phyloP scores from a whole-genome alignment of 2,113 vertebrate genomes.

The Lamprologus sp. region DNA sequence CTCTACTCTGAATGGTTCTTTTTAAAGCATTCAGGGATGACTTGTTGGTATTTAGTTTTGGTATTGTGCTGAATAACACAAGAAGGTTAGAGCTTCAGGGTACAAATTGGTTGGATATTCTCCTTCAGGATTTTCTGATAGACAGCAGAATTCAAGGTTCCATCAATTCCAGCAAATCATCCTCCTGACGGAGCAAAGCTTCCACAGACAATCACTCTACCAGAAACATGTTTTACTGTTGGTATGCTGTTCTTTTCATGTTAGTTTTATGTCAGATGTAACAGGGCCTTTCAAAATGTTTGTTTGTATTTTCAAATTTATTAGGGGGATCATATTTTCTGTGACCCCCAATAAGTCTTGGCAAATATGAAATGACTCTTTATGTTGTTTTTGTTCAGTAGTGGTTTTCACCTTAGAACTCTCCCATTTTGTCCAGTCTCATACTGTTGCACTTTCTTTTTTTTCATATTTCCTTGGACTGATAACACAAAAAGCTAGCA shows the following conservation, averaged over 20 bases:
- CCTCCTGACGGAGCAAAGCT: background rate
- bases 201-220: background rate
- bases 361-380: background rate
- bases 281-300: background rate
- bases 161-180: background rate
- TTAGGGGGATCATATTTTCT: background rate
- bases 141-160: background rate
- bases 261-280: background rate
- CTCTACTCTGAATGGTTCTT: background rate
- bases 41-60: background rate
- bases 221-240: background rate
- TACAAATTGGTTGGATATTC: background rate
- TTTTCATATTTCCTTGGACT: background rate
- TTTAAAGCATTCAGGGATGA: background rate
- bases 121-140: background rate
- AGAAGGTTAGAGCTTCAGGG: background rate
- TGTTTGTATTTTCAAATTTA: background rate
- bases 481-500: background rate
- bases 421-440: background rate
- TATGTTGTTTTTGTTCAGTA: background rate
- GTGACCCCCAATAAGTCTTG: background rate
- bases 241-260: background rate
- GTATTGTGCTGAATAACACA: background rate
- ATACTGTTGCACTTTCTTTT: background rate
- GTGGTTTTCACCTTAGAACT: background rate